These are phyloP conservation scores for Phataginus tetradactyla DNA, from an alignment of 2,797 vertebrate genomes.

Conservation along the genomic window DNA sequence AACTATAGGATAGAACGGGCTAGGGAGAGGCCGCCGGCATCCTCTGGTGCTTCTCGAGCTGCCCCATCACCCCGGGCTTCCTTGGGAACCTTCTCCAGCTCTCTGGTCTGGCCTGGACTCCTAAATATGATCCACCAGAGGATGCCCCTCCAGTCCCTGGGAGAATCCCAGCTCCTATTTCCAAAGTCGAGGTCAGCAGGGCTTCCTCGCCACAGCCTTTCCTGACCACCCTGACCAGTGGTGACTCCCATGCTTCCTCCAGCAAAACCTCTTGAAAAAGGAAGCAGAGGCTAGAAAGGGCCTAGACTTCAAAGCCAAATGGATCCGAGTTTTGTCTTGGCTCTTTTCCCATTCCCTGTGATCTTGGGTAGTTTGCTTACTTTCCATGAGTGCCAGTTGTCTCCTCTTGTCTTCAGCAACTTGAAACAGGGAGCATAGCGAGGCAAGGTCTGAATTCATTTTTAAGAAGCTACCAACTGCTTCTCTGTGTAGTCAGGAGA, in stretches of 20 bases:
- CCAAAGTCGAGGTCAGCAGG: background rate
- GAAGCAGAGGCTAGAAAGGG: background rate
- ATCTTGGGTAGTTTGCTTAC: background rate
- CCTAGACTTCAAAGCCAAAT: background rate
- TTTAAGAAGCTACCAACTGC: background rate
- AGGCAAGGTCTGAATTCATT: background rate
- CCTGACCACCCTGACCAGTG: background rate
- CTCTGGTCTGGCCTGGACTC: background rate
- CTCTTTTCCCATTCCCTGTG: background rate
- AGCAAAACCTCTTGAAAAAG: background rate
- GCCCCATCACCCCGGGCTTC: background rate
- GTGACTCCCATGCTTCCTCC: background rate
- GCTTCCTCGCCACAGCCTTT: background rate
- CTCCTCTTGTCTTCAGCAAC: background rate
- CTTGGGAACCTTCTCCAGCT: background rate
- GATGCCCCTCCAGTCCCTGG: background rate
- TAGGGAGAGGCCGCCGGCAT: background rate
- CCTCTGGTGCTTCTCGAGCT: background rate
- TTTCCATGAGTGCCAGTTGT: background rate
- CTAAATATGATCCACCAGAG: background rate
- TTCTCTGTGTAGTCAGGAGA: background rate
- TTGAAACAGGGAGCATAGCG: background rate
- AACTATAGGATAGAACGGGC: background rate
- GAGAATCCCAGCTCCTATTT: background rate
- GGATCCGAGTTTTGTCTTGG: background rate